Conservation (phyloP, 2,113 vertebrate species). For the Gila orcuttii region DNA sequence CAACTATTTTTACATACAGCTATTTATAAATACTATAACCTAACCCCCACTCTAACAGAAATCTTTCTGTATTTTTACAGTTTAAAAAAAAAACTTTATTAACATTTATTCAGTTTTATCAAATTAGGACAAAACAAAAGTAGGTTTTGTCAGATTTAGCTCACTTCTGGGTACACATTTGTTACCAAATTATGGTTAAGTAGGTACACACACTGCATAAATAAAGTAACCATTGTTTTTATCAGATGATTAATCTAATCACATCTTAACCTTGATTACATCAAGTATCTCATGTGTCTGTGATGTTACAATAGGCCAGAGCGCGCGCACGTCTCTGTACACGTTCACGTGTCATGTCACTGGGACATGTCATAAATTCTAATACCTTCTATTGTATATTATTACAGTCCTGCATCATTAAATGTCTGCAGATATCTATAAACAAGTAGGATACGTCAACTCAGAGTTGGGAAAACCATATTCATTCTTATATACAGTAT, state of each 20-base stretch:
- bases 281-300: background rate
- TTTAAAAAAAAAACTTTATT: background rate
- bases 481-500: background rate
- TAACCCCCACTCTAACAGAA: background rate
- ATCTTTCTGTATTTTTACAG: background rate
- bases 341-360: background rate
- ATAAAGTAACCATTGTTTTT: background rate
- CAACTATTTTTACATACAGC: background rate
- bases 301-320: background rate
- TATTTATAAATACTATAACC: background rate
- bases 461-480: background rate
- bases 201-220: background rate
- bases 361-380: background rate
- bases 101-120: no score
- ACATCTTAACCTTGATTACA: background rate
- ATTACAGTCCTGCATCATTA: background rate
- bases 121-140: no score
- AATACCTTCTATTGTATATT: background rate
- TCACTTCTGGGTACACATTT: no score
- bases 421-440: background rate
- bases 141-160: no score
- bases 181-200: no score
- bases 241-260: background rate
- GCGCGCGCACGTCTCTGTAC: background rate
- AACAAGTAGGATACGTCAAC: background rate